phyloP scores from a whole-genome alignment of 2,797 vertebrate species.

The Apodemus agrarius region DNA sequence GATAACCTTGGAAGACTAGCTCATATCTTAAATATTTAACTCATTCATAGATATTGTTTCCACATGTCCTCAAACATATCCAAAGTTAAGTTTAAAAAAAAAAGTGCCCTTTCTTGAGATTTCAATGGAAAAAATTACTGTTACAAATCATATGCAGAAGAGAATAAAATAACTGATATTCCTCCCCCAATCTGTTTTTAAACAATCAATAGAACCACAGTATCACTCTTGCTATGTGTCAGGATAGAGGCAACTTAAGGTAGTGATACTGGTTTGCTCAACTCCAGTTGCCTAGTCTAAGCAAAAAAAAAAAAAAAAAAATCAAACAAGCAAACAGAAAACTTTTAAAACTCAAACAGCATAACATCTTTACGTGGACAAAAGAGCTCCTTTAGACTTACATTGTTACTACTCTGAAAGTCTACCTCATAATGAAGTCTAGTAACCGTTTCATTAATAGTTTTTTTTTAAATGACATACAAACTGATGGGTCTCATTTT shows the following conservation, averaged over 20 bases:
- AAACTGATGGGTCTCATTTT: too few relatives aligned
- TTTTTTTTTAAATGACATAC: too few relatives aligned
- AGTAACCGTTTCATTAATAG: neutral
- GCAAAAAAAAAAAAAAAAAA: neutral
- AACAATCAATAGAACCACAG: neutral
- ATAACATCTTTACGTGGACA: neutral
- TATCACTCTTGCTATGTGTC: neutral
- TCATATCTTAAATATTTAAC: slow-evolving; percentile 1
- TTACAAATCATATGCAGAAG: neutral
- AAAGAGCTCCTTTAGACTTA: neutral
- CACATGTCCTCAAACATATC: neutral
- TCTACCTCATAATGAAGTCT: neutral
- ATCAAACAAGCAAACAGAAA: neutral
- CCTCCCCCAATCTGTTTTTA: neutral
- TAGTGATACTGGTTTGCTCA: neutral
- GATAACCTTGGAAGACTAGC: neutral
- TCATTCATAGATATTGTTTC: neutral
- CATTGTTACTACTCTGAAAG: neutral
- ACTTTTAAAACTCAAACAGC: neutral
- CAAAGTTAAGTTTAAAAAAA: neutral
- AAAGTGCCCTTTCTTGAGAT: neutral
- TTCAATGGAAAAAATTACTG: neutral
- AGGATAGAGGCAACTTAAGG: neutral
- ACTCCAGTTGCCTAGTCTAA: neutral
- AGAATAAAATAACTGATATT: neutral